Conservation (phyloP, 2,797 vertebrate species). For the Chaunax sp. region DNA sequence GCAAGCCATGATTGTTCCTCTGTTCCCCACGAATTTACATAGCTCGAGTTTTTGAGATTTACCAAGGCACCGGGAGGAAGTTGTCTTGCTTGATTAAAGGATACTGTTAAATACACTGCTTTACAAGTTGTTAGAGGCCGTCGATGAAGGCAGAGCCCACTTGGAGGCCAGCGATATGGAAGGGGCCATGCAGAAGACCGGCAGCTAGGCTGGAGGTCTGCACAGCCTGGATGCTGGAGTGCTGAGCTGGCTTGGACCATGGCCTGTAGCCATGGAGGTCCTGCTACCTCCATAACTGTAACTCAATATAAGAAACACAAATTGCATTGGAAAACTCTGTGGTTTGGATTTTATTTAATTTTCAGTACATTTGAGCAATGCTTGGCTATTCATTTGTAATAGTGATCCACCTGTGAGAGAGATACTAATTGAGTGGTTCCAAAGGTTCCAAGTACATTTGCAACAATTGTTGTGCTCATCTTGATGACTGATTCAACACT, state of each 20-base stretch:
- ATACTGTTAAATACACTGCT: background rate
- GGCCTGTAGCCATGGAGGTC: too few relatives aligned
- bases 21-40: slow-evolving; percentile 32
- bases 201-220: too few relatives aligned
- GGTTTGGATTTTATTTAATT: background rate
- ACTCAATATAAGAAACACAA: too few relatives aligned
- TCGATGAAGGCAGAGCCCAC: too few relatives aligned
- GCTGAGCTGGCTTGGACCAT: too few relatives aligned
- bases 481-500: background rate
- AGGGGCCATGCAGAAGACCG: too few relatives aligned
- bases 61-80: background rate
- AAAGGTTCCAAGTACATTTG: too few relatives aligned
- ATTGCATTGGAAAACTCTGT: background rate
- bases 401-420: background rate
- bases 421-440: too few relatives aligned
- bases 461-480: too few relatives aligned
- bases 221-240: too few relatives aligned
- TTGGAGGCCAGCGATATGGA: too few relatives aligned
- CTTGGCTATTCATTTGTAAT: background rate
- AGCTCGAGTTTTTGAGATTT: slow-evolving; percentile 11
- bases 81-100: slow-evolving; percentile 6
- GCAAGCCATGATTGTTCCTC: slow-evolving; percentile 27
- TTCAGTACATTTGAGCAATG: background rate
- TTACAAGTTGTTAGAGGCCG: slow-evolving; percentile 4
- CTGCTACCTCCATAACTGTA: too few relatives aligned